Evolutionary conservation across 2,888 invertebrate species (phyloP), one percentile per base, ranked within the genome.

Genomic region (Alsophila aescularia): DNA sequence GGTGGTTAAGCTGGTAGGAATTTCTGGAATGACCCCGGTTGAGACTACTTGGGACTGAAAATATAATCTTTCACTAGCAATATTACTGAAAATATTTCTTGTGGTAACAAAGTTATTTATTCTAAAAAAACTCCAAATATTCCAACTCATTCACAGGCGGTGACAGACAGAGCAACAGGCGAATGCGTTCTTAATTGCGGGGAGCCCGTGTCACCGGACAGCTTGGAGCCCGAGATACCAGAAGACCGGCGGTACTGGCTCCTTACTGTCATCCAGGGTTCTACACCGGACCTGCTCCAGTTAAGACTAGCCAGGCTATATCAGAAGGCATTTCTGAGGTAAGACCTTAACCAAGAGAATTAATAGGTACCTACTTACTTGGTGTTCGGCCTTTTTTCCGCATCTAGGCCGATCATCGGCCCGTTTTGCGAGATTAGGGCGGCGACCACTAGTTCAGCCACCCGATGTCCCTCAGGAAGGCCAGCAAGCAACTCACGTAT

Each of bases 321-420:
- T 84, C 95, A 95, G 69, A 94, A 95, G 56, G 97, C 97, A 7
- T 97, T 97, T 79, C 93, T 95, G 58, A 94, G 96, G 95, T 95
- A 82, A 67, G 62, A 54, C 37, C 52, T 10, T 35, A 36, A 36
- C 10, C 2, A n/a, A 6, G 21, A 36, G 52, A 66, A 56, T 55
- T 2, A n/a, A 2, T 29, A 9, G 29, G 5, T 29, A 29, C 8
- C 5, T 29, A 29, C 27, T 2, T 27, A 6, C 8, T 29, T 29
- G 21, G 4, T 21, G 6, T 21, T n/a, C n/a, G n/a, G n/a, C n/a
- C n/a, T 21, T 21, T 21, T 21, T 21, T 21, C 21, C 21, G 21
- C n/a, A n/a, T n/a, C n/a, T n/a, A n/a, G n/a, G n/a, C n/a, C n/a
- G n/a, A n/a, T n/a, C n/a, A n/a, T n/a, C n/a, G n/a, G n/a, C n/a